phyloP scores from a whole-genome alignment of 2,888 invertebrate species.

The Entomobrya proxima region DNA sequence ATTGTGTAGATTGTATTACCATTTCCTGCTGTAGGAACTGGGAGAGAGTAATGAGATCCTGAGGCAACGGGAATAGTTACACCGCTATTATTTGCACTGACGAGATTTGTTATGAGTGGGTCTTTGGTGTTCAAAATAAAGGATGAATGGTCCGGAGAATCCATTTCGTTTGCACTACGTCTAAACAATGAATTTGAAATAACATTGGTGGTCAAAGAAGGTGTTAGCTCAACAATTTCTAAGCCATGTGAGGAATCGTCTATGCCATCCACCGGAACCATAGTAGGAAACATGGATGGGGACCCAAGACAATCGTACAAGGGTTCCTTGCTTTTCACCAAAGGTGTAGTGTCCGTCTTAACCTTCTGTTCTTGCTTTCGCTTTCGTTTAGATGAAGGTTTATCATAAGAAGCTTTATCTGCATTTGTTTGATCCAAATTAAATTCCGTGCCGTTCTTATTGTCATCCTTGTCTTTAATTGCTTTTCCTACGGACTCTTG shows the following conservation, averaged over 20 bases:
- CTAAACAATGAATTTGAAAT: background rate
- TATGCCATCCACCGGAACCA: background rate
- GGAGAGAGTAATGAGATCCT: background rate
- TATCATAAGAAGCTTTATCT: background rate
- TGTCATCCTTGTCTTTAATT: background rate
- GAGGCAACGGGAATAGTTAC: background rate
- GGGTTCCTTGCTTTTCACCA: background rate
- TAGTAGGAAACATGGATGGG: background rate
- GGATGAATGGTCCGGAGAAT: background rate
- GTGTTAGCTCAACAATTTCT: background rate
- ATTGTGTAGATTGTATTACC: conserved; percentile 22
- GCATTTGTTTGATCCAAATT: too few relatives aligned
- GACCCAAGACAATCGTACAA: background rate
- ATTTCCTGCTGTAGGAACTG: background rate
- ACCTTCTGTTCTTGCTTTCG: background rate
- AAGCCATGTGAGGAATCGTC: background rate
- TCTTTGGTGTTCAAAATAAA: conserved; percentile 13
- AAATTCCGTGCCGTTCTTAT: too few relatives aligned
- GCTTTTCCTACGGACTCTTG: background rate
- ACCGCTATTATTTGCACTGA: background rate
- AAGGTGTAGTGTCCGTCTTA: background rate
- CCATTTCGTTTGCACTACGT: background rate
- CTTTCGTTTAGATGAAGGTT: background rate
- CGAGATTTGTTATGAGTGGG: background rate
- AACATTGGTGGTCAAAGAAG: background rate